Conservation (phyloP, 2,113 vertebrate species). For the Nesoenas mayeri region DNA sequence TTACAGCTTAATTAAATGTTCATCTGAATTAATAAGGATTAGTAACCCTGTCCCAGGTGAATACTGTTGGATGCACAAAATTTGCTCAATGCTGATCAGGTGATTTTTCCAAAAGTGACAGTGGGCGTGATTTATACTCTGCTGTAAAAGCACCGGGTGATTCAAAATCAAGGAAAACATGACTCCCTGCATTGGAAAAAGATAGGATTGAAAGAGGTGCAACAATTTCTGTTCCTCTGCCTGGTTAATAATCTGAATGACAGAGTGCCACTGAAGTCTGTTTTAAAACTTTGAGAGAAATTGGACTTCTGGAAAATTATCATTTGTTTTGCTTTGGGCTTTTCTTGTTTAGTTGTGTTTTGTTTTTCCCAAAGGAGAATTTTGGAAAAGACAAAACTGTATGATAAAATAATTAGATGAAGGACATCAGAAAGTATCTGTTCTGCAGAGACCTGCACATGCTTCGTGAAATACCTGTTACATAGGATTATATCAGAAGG, state of each 20-base stretch:
- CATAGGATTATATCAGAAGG: background rate
- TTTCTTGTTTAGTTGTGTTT: no score
- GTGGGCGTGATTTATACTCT: background rate
- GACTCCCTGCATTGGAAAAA: background rate
- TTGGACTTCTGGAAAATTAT: background rate
- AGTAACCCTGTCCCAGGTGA: background rate
- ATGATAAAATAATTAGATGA: background rate
- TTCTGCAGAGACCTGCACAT: background rate
- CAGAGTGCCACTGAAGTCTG: background rate
- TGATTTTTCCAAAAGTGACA: background rate
- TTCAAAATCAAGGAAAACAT: background rate
- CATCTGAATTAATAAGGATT: background rate
- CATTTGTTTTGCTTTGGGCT: background rate
- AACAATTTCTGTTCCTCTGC: background rate
- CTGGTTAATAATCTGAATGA: background rate
- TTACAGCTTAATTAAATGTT: background rate
- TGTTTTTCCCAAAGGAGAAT: background rate
- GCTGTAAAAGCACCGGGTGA: background rate
- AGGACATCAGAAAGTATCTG: background rate
- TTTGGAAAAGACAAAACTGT: background rate
- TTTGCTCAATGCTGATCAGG: background rate
- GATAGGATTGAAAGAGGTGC: background rate
- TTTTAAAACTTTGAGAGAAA: background rate
- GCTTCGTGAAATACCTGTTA: background rate
- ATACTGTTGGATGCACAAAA: background rate